A percentile compares a stretch with the other conserved stretches of the same genome.
These are phyloP conservation scores for Propithecus coquereli DNA, from an alignment of 2,113 vertebrate genomes.

Conservation along the genomic window DNA sequence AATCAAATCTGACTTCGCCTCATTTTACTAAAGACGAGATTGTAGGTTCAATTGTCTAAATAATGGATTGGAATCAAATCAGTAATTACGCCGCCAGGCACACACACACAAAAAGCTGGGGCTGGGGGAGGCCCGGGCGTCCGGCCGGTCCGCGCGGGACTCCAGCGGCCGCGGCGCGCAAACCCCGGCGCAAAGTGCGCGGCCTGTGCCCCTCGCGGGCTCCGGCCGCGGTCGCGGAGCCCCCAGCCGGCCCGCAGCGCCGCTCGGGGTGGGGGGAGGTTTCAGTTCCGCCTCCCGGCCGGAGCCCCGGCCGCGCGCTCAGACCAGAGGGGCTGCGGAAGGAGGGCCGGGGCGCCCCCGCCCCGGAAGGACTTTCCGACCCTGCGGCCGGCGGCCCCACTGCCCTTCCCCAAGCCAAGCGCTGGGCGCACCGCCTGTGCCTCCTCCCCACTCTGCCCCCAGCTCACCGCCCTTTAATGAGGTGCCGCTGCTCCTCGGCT, in stretches of 20 bases:
- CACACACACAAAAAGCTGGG: constrained; percentile 60
- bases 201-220: neutral
- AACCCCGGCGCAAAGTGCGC: neutral
- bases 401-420: neutral
- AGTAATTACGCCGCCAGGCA: constrained; percentile 76
- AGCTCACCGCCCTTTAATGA: neutral
- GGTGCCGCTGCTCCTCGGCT: neutral
- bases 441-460: neutral
- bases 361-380: constrained; percentile 55
- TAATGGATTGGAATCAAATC: constrained; percentile 81
- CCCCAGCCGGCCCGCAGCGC: neutral
- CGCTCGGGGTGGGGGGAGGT: neutral
- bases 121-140: constrained; percentile 44
- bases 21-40: constrained; percentile 81
- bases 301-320: neutral
- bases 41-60: constrained; percentile 80
- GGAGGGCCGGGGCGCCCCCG: neutral
- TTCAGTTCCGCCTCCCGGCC: neutral
- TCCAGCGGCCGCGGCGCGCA: neutral
- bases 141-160: constrained; percentile 26
- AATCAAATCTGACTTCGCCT: constrained; percentile 80
- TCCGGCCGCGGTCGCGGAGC: neutral
- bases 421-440: neutral
- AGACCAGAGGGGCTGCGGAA: neutral
- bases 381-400: neutral